Percentiles rank a stretch among this genome's conserved stretches.
Conservation (phyloP, 2,113 vertebrate genomes). For the Myxocyprinus asiaticus region DNA sequence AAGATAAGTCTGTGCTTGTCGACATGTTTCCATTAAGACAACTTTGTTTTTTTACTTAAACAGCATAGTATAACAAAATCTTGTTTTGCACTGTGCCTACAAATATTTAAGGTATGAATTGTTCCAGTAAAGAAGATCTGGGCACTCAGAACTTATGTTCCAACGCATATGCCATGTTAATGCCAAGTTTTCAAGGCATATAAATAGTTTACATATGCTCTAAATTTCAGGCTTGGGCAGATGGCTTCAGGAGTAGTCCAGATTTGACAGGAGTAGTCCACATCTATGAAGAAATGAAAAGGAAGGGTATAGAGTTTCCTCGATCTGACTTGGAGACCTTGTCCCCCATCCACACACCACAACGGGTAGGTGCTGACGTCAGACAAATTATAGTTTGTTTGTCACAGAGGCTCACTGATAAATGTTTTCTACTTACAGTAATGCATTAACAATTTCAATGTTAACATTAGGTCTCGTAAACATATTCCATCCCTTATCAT, state of each 20-base stretch:
- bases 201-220: not conserved
- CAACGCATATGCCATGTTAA: not conserved
- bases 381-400: not conserved
- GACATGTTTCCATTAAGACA: not conserved
- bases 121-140: too few species aligned
- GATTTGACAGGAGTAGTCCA: slow-evolving; percentile 98
- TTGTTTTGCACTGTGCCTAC: too few species aligned
- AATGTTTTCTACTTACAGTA: not conserved
- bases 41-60: not conserved
- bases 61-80: too few species aligned
- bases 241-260: slow-evolving; percentile 96
- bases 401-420: not conserved
- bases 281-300: slow-evolving; percentile 96
- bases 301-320: slow-evolving; percentile 96
- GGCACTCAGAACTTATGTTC: too few species aligned
- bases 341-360: slow-evolving; percentile 96
- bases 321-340: slow-evolving; percentile 91
- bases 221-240: slow-evolving; percentile 89
- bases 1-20: too few species aligned
- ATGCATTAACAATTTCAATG: not conserved
- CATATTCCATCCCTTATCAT: not conserved
- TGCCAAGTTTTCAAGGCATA: too few species aligned
- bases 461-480: not conserved
- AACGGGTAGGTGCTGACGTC: slow-evolving; percentile 78
- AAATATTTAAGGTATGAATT: too few species aligned